phyloP scores from a whole-genome alignment of 1,140 invertebrate species.

The Pseudomyrmex flavicornis region DNA sequence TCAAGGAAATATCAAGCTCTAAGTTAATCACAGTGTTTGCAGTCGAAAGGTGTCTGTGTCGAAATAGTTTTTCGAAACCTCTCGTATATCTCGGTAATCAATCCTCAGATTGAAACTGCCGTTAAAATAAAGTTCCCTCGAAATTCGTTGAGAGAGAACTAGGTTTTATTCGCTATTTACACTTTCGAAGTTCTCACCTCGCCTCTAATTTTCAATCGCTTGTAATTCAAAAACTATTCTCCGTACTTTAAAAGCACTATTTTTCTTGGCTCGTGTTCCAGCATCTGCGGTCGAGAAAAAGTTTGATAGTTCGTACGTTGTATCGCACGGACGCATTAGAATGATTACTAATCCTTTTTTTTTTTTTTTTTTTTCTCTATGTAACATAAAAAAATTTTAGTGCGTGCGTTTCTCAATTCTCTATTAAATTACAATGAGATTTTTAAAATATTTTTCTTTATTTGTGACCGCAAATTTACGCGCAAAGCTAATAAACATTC shows the following conservation, averaged over 20 bases:
- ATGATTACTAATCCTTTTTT: neutral
- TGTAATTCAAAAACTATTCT: constrained; percentile 51
- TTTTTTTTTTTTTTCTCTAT: too few species aligned
- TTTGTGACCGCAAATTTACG: too few species aligned
- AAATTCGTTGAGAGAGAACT: constrained; percentile 34
- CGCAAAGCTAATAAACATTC: too few species aligned
- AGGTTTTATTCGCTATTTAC: constrained; percentile 53
- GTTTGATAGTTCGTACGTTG: neutral
- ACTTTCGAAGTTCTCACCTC: constrained; percentile 34
- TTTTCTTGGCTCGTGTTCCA: constrained; percentile 35
- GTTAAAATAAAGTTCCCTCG: constrained; percentile 51
- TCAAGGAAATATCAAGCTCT: constrained; percentile 1
- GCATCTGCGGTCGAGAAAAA: constrained; percentile 16
- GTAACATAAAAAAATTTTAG: neutral
- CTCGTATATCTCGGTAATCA: constrained; percentile 39
- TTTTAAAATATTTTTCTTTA: too few species aligned
- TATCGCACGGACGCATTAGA: neutral
- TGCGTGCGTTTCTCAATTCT: too few species aligned
- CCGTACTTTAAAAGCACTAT: constrained; percentile 48
- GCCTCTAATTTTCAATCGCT: constrained; percentile 52
- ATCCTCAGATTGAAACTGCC: constrained; percentile 34
- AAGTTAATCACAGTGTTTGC: constrained; percentile 25
- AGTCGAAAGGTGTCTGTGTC: constrained; percentile 11
- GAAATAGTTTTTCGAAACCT: constrained; percentile 25
- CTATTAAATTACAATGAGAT: too few species aligned